Conservation (phyloP, 2,113 vertebrate genomes). For the Callospermophilus lateralis region DNA sequence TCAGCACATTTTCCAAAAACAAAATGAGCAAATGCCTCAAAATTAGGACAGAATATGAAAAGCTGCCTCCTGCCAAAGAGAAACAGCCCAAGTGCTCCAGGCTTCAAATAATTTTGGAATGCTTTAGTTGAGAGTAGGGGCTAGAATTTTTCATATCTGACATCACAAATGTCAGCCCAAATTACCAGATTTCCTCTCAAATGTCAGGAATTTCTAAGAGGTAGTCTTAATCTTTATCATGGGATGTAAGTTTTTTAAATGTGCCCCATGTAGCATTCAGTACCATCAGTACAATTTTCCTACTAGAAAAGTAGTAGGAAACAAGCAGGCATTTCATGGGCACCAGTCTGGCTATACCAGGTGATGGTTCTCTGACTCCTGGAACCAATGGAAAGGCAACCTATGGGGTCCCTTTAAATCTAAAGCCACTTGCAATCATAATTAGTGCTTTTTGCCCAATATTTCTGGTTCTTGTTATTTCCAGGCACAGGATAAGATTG, state of each 20-base stretch:
- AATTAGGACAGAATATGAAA: constrained; percentile 26
- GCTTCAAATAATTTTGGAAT: neutral
- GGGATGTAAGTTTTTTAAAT: neutral
- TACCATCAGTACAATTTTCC: neutral
- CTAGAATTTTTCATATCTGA: neutral
- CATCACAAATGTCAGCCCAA: neutral
- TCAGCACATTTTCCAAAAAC: constrained; percentile 40
- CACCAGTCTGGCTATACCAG: too few species aligned
- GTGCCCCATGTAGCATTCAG: neutral
- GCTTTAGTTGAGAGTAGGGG: neutral
- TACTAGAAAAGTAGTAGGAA: neutral
- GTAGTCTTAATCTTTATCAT: neutral
- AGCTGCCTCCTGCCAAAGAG: neutral
- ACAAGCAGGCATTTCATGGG: neutral
- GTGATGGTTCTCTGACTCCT: neutral
- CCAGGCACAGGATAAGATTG: neutral
- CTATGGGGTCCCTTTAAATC: neutral
- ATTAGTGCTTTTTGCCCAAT: neutral
- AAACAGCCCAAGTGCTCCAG: neutral
- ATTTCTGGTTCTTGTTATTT: neutral
- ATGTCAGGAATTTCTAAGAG: constrained; percentile 16
- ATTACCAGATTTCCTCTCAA: neutral
- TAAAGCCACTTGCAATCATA: neutral
- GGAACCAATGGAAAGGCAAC: neutral
- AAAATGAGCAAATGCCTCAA: neutral